Percentiles rank a stretch among this genome's conserved stretches.
Evolutionary conservation across 2,888 invertebrate species (phyloP).

Genomic region (Metalampra italica): DNA sequence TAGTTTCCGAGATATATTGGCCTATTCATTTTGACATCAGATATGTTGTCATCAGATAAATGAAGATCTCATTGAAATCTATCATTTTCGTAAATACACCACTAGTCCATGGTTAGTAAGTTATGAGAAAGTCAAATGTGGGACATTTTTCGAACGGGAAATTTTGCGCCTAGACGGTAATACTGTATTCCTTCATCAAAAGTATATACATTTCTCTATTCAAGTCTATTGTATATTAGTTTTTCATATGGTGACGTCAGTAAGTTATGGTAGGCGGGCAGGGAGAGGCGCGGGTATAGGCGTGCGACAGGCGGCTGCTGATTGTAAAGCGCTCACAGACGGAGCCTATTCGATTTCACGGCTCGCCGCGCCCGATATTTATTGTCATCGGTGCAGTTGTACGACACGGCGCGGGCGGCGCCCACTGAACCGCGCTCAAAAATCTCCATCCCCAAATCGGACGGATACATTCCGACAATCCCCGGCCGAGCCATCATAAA

Average conservation of each 20-base stretch:
- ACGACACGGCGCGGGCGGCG: slow-evolving; percentile 72
- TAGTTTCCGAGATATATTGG: no score
- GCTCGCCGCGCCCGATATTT: slow-evolving; percentile 76
- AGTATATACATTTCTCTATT: background rate
- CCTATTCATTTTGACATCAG: no score
- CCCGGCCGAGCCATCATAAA: slow-evolving; percentile 46
- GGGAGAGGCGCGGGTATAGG: slow-evolving; percentile 36
- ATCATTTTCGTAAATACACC: no score
- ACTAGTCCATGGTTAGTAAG: no score
- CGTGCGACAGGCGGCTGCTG: slow-evolving; percentile 71
- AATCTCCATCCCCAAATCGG: slow-evolving; percentile 70
- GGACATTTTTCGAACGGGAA: no score
- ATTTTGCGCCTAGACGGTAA: no score
- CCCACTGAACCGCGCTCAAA: slow-evolving; percentile 74
- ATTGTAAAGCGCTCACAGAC: slow-evolving; percentile 77
- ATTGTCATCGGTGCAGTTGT: slow-evolving; percentile 78
- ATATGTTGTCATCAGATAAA: no score
- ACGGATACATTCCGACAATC: slow-evolving; percentile 63
- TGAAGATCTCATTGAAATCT: no score
- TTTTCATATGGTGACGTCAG: slow-evolving; percentile 59
- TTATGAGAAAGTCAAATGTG: no score
- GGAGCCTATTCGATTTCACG: slow-evolving; percentile 79
- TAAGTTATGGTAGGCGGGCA: slow-evolving; percentile 57
- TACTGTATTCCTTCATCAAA: background rate
- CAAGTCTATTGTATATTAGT: slow-evolving; percentile 25